Percentiles rank a stretch among this genome's conserved stretches.
Evolutionary conservation across 2,113 vertebrate genomes (phyloP).

Genomic region (Picathartes gymnocephalus): DNA sequence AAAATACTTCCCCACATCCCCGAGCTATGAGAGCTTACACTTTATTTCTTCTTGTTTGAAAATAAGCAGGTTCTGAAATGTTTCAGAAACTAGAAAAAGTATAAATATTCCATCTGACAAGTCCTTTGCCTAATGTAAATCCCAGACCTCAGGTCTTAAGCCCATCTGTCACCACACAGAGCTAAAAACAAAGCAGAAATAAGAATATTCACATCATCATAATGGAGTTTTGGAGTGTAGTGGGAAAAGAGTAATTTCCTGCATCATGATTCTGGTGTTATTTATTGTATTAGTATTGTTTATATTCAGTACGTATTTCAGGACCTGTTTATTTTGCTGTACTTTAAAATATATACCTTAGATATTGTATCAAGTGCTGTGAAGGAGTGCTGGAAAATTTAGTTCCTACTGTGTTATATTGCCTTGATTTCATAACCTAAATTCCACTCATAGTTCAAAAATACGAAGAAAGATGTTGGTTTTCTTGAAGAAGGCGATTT

Average conservation of each 20-base stretch:
- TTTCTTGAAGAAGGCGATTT: neutral
- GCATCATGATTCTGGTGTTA: slow-evolving; percentile 1
- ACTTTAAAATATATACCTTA: neutral
- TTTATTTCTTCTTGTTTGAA: neutral
- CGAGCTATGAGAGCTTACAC: rapidly evolving
- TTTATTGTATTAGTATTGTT: slow-evolving; percentile 38
- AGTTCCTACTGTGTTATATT: neutral
- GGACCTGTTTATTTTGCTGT: neutral
- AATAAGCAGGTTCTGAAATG: neutral
- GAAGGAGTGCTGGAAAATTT: slow-evolving; percentile 17
- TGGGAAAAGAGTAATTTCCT: slow-evolving; percentile 17
- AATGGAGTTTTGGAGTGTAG: slow-evolving; percentile 5
- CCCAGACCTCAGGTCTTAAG: neutral
- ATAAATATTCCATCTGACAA: neutral
- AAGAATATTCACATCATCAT: neutral
- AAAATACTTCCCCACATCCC: neutral
- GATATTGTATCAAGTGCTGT: neutral
- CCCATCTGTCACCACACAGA: neutral
- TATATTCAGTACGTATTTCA: slow-evolving; percentile 11
- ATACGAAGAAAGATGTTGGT: neutral
- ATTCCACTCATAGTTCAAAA: slow-evolving; percentile 26
- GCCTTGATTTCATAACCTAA: slow-evolving; percentile 15
- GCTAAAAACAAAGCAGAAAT: slow-evolving; percentile 31
- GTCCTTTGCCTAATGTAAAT: neutral
- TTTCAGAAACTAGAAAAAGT: neutral